Percentiles rank a stretch among this genome's conserved stretches.
phyloP scores from a whole-genome alignment of 1,140 invertebrate genomes.

The Zaprionus lachaisei region DNA sequence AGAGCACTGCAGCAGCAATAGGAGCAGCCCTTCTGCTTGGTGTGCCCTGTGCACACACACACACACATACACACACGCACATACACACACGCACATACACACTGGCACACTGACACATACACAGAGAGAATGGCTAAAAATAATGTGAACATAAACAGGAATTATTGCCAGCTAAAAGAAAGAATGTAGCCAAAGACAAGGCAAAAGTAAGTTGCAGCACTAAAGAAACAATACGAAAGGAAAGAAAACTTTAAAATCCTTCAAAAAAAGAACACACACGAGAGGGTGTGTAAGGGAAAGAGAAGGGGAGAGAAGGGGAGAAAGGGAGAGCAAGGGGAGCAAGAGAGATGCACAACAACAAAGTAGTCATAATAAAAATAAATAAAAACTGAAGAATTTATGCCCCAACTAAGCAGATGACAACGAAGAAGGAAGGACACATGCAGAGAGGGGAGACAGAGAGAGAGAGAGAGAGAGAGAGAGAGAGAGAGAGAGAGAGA shows the following conservation, averaged over 20 bases:
- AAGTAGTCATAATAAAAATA: slow-evolving; percentile 74
- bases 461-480: neutral
- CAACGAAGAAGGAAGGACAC: slow-evolving; percentile 21
- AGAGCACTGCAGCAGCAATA: slow-evolving; percentile 35
- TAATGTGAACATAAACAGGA: slow-evolving; percentile 79
- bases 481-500: neutral
- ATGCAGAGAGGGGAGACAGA: neutral
- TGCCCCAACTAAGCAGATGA: slow-evolving; percentile 40
- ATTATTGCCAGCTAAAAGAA: slow-evolving; percentile 64
- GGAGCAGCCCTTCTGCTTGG: neutral
- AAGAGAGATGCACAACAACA: slow-evolving; percentile 57
- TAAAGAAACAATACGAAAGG: slow-evolving; percentile 22
- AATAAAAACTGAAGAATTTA: slow-evolving; percentile 68
- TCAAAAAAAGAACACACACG: slow-evolving; percentile 18
- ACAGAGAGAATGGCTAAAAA: slow-evolving; percentile 45
- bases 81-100: slow-evolving; percentile 2
- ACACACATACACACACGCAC: neutral
- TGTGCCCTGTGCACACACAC: neutral
- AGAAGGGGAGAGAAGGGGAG: neutral
- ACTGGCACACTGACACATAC: neutral
- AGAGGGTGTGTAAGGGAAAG: neutral
- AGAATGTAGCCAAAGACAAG: slow-evolving; percentile 48
- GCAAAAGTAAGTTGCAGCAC: slow-evolving; percentile 22
- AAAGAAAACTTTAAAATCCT: slow-evolving; percentile 61
- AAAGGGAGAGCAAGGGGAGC: neutral